Base-by-base conservation (phyloP, 1,140 invertebrate genomes). In the Monochamus saltuarius region DNA sequence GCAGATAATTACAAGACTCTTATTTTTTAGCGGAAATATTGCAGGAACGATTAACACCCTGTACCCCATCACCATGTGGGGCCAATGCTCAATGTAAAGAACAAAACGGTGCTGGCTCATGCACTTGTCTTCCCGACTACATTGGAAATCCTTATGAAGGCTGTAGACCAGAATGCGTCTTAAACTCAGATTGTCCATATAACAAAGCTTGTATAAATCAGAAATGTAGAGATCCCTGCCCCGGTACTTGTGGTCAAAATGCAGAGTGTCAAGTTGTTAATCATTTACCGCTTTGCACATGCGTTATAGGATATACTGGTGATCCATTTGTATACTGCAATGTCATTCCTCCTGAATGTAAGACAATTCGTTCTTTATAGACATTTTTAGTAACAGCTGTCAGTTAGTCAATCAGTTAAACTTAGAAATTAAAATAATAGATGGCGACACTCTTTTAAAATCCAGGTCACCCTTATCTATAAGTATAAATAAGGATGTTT, bases 101-200 rank as follows among this genome's bases (percentile, higher is more conserved):
- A 71, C 78, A 79, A 60, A 82, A 84, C 65, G 81, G 81, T 42
- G 80, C 81, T 38, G 84, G 85, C 7, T 75, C 85, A n/a, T 92
- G 89, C 68, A 80, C 80, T 16, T 92, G 89, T 74, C 72, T 85
- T 34, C 78, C 79, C 40, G 84, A 85, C 39, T 89, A 86, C 61
- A 83, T 86, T 56, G 89, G 89, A 42, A 87, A 90, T 80, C 88
- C 88, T 6, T 89, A 88, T 62, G 81, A 81, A 71, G 83, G 82
- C 56, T 89, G 88, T 68, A 72, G 84, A 65, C 86, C 85, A 4
- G 84, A 87, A 75, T 87, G 85, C 70, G 77, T 81, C 4, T 75
- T 84, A 37, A 85, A 85, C 67, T 83, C 84, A 2, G 86, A 88
- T 65, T 88, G 86, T 74, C 74, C 81, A 16, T 80, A 81, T 17